phyloP scores from a whole-genome alignment of 1,140 invertebrate genomes.

The Dreissena polymorpha region DNA sequence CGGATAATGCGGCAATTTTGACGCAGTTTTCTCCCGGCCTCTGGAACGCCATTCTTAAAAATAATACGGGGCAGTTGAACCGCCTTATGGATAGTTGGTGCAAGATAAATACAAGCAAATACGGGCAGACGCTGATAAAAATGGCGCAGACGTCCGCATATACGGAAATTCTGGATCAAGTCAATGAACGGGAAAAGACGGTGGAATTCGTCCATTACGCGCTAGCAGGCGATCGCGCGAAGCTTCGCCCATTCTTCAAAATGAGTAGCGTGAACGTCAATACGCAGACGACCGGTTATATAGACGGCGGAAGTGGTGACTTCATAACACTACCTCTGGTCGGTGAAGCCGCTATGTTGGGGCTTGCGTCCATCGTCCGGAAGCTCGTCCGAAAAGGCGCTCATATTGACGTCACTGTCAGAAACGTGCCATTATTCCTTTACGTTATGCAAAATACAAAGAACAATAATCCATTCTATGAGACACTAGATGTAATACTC shows the following conservation, averaged over 20 bases:
- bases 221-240: slow-evolving; percentile 23
- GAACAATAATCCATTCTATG: neutral
- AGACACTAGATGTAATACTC: neutral
- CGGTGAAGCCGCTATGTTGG: slow-evolving; percentile 19
- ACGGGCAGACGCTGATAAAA: neutral
- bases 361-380: slow-evolving; percentile 13
- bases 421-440: slow-evolving; percentile 11
- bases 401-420: neutral
- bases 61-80: neutral
- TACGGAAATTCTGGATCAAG: neutral
- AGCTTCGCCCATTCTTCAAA: slow-evolving; percentile 32
- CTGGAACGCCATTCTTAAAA: slow-evolving; percentile 9
- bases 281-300: neutral
- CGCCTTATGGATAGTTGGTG: slow-evolving; percentile 13
- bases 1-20: slow-evolving; percentile 23
- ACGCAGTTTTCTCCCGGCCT: slow-evolving; percentile 13
- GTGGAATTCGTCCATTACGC: slow-evolving; percentile 6
- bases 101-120: too few relatives aligned
- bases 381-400: slow-evolving; percentile 28
- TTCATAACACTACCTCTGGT: slow-evolving; percentile 18
- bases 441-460: slow-evolving; percentile 33
- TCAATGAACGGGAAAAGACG: neutral
- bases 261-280: neutral
- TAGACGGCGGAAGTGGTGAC: slow-evolving; percentile 12
- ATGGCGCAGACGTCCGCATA: neutral